Evolutionary conservation across 2,888 invertebrate species (phyloP).

Genomic region (Hirtodrosophila confusa): DNA sequence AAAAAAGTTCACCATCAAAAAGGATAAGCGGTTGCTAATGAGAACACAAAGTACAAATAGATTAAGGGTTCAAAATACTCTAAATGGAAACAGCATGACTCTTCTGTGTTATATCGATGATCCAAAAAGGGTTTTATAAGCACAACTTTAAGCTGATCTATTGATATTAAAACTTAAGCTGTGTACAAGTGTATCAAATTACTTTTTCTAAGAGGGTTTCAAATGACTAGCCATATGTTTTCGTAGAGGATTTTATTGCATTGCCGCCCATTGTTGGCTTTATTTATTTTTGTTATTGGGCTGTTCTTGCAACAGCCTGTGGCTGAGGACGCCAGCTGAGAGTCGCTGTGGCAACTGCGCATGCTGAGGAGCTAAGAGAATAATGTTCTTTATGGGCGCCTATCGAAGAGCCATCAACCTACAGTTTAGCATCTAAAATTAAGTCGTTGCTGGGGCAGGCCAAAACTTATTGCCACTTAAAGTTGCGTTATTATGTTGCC

Average conservation of each 20-base stretch:
- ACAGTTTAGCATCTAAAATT: constrained; percentile 61
- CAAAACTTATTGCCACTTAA: constrained; percentile 62
- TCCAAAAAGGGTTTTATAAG: too few relatives aligned
- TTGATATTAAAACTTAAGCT: too few relatives aligned
- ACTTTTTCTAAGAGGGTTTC: too few relatives aligned
- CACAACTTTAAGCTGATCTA: too few relatives aligned
- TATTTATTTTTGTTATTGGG: constrained; percentile 49
- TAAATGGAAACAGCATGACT: too few relatives aligned
- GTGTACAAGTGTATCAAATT: too few relatives aligned
- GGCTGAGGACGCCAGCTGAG: constrained; percentile 53
- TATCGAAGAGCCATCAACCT: constrained; percentile 62
- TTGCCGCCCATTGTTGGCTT: constrained; percentile 44
- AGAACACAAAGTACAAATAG: too few relatives aligned
- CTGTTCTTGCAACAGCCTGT: constrained; percentile 52
- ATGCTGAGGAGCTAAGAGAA: constrained; percentile 59
- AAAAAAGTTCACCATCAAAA: too few relatives aligned
- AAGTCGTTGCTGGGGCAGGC: constrained; percentile 51
- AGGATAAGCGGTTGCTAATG: too few relatives aligned
- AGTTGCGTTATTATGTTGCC: constrained; percentile 63
- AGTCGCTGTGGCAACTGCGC: constrained; percentile 60
- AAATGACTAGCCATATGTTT: too few relatives aligned
- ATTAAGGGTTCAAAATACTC: too few relatives aligned
- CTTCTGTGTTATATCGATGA: too few relatives aligned
- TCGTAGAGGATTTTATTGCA: not conserved
- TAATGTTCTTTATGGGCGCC: constrained; percentile 33